Evolutionary conservation across 2,113 vertebrate species (phyloP).

Genomic region (Trematocara unimaculatum): DNA sequence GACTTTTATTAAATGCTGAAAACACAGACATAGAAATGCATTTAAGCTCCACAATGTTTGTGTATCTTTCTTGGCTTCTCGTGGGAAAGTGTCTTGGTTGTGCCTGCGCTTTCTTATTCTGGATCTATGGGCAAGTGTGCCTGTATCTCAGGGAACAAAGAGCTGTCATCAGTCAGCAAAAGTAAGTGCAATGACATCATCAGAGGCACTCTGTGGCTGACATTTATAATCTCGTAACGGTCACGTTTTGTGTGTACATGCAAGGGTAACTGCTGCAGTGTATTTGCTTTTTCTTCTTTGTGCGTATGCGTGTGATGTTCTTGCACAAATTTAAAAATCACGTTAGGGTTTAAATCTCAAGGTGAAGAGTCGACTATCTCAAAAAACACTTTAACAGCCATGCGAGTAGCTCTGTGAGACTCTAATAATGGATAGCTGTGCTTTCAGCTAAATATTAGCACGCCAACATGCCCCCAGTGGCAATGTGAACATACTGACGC

Average conservation of each 20-base stretch:
- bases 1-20: neutral
- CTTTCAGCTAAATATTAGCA: neutral
- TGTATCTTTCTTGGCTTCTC: neutral
- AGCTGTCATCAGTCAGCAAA: neutral
- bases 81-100: neutral
- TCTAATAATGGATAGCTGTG: neutral
- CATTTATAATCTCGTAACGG: slow-evolving; percentile 15
- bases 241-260: neutral
- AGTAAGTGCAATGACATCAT: slow-evolving; percentile 32
- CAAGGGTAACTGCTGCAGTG: neutral
- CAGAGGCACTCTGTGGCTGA: neutral
- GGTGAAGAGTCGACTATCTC: neutral
- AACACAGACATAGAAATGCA: neutral
- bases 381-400: neutral
- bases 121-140: neutral
- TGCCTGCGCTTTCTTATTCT: neutral
- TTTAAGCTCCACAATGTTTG: neutral
- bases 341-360: neutral
- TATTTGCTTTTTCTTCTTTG: neutral
- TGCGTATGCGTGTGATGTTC: neutral
- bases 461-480: neutral
- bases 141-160: neutral
- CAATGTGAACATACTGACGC: neutral
- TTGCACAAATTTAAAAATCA: neutral
- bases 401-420: neutral